Conservation (phyloP, 2,113 vertebrate species). For the Peromyscus maniculatus region DNA sequence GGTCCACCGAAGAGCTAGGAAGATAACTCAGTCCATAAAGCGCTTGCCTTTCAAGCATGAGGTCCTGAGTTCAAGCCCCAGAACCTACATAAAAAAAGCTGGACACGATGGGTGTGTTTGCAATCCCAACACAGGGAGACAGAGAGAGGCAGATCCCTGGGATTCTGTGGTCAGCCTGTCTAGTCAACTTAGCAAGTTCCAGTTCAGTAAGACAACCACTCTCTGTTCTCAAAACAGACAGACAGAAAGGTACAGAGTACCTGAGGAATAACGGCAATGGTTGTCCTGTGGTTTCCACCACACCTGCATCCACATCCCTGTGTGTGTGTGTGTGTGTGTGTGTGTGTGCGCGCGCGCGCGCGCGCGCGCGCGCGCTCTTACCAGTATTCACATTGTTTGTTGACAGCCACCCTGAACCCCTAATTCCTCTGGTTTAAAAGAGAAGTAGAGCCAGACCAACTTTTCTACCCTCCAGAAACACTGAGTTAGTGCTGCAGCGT, state of each 20-base stretch:
- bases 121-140: neutral
- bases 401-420: neutral
- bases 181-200: neutral
- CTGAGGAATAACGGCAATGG: neutral
- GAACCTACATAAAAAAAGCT: neutral
- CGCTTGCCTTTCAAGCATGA: neutral
- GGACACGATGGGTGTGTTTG: too few species aligned
- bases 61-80: neutral
- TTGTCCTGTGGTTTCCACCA: neutral
- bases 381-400: neutral
- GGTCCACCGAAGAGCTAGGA: neutral
- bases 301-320: rapidly evolving
- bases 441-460: neutral
- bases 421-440: neutral
- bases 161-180: neutral
- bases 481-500: neutral
- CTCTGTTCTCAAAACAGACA: neutral
- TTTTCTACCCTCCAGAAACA: neutral
- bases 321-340: neutral
- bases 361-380: too few species aligned
- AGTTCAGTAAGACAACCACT: too few species aligned
- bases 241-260: neutral
- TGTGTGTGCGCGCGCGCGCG: neutral
- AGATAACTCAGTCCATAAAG: neutral
- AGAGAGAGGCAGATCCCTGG: neutral